Base-by-base conservation (phyloP, 2,113 vertebrate genomes). In the Probosciger aterrimus region DNA sequence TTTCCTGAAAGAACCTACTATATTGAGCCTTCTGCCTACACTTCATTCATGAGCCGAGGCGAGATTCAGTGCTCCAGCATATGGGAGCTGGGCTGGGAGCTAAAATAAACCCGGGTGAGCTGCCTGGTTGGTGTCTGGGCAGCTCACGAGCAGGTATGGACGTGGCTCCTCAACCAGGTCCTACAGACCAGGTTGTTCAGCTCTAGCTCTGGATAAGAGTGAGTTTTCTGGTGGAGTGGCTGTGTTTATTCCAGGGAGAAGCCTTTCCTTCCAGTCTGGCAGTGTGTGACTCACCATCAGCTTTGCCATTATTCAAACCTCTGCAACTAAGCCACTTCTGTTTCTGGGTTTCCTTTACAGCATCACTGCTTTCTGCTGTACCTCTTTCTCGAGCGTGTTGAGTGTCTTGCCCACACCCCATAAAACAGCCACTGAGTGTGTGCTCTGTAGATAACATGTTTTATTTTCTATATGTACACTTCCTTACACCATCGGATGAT, bases 391-490 rank as follows among this genome's bases (percentile, higher is more conserved):
- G 9, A 18, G 39, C 5, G 0, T 5, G 0, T 39, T 41, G 5
- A 19, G 11, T 11, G 2, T 7, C 41, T 30, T 13, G 1, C 41
- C 47, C 14, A 1, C 31, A 2, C 15, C 64, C 49, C 79, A 10
- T 5, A 3, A 76, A 52, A 0, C 43, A 73, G 33, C 43, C n/a
- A 7, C 44, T 25, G 3, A 6, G 3, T 1, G 6, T 17, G 6
- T 30, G 0, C 33, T 18, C 59, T 9, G 2, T 44, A 57, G 75
- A 18, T 3, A 64, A 90, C 10, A 22, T 49, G 7, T 0, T 96
- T 97, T 97, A 97, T 97, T 97, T 47, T 27, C 53, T 23, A 17
- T 85, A 15, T 90, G 35, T 90, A 94, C 92, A 43, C 53, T 18
- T 78, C 33, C 67, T 80, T 43, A 86, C 89, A 69, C 41, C 4